phyloP scores from a whole-genome alignment of 92 coral and sea anemone genomes.

The Chrysogorgia sp. region DNA sequence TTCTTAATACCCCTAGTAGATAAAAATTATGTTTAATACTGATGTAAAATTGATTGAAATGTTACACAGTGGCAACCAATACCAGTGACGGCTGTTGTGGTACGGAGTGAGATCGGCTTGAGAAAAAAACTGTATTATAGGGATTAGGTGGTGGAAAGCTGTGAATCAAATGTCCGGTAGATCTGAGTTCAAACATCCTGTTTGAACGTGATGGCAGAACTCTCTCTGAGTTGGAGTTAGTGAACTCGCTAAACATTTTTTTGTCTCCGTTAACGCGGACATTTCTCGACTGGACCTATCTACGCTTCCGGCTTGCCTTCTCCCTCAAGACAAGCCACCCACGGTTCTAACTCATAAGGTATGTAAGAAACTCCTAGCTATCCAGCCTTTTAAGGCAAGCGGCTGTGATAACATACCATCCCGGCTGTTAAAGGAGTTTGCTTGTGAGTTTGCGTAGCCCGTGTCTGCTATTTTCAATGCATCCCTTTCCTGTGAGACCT shows the following conservation, averaged over 20 bases:
- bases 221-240: slow-evolving; percentile 29
- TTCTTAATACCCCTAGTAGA: too few species aligned
- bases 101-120: too few species aligned
- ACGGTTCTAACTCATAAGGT: slow-evolving; percentile 48
- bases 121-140: too few species aligned
- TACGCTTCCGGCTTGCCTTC: slow-evolving; percentile 51
- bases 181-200: slow-evolving; percentile 14
- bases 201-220: slow-evolving; percentile 47
- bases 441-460: slow-evolving; percentile 35
- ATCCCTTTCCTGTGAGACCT: slow-evolving; percentile 43
- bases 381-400: slow-evolving; percentile 36
- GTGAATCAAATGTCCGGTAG: slow-evolving; percentile 58
- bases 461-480: slow-evolving; percentile 42
- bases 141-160: slow-evolving; percentile 63
- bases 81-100: too few species aligned
- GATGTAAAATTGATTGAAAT: slow-evolving; percentile 49
- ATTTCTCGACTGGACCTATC: slow-evolving; percentile 48
- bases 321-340: slow-evolving; percentile 2
- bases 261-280: slow-evolving; percentile 48
- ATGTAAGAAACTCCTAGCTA: slow-evolving; percentile 45
- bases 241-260: slow-evolving; percentile 35
- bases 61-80: too few species aligned
- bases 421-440: slow-evolving; percentile 53
- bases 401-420: slow-evolving; percentile 57
- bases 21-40: slow-evolving; percentile 58